Base-by-base conservation (phyloP, 1,140 invertebrate genomes). In the Amyelois transitella region DNA sequence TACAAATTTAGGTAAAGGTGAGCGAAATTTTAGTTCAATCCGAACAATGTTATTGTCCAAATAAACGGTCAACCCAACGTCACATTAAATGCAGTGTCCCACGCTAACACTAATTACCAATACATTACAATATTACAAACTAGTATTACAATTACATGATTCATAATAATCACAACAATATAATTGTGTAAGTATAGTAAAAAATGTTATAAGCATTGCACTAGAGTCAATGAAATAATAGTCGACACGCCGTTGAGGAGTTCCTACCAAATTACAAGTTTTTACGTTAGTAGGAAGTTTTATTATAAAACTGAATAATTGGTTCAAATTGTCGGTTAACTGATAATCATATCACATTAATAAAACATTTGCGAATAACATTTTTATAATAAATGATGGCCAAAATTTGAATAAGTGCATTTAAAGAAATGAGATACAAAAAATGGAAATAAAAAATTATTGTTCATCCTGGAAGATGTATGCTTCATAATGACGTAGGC, bases 51-150 rank as follows among this genome's bases (percentile, higher is more conserved):
- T 51, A 51, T 73, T 73, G 65, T 72, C 66, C 32, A 38, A 38
- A 38, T 2, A 38, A 75, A 75, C 53, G 28, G 65, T 61, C 61
- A 64, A 68, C 64, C 73, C 55, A 54, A 64, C 38, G 68, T 73
- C 61, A 78, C 66, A 75, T 82, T 83, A 81, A 85, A 85, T 85
- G 79, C 77, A 82, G 66, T 75, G 75, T 60, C 57, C 8, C 32
- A 38, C 51, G 65, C 69, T 78, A 74, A 70, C 43, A 60, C 69
- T 80, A 72, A 75, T 75, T 75, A 72, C 66, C 61, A 54, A 60
- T 77, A 79, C 70, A 77, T 72, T 71, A 70, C 70, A 58, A 71
- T n/a, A n/a, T 77, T 8, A 72, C 62, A 62, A 62, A 62, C 69
- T 79, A 77, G 32, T 25, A 69, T 74, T 69, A 72, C 21, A 69